Percentiles rank a stretch among this genome's conserved stretches.
Conservation (phyloP, 2,888 invertebrate species). For the Lamproptera curius region DNA sequence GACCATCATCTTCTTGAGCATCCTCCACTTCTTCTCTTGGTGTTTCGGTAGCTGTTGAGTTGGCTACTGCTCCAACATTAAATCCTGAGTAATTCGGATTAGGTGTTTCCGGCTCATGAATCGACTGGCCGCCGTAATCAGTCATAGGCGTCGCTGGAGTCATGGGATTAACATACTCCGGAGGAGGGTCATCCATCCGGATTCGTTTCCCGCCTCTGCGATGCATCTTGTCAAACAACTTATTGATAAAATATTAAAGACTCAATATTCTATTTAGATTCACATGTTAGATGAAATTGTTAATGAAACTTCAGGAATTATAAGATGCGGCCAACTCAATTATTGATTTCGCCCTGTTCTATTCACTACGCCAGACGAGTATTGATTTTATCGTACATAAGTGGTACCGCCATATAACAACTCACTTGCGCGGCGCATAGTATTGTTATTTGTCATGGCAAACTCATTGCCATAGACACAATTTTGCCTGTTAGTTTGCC, state of each 20-base stretch:
- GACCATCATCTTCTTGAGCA: constrained; percentile 57
- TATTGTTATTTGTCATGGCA: too few species aligned
- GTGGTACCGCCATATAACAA: too few species aligned
- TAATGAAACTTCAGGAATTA: too few species aligned
- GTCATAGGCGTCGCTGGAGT: constrained; percentile 74
- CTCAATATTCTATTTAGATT: too few species aligned
- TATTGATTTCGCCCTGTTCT: neutral
- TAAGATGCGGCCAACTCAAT: neutral
- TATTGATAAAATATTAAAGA: too few species aligned
- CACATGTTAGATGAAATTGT: too few species aligned
- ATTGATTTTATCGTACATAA: constrained; percentile 1
- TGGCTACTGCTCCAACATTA: constrained; percentile 50
- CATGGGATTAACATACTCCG: constrained; percentile 88
- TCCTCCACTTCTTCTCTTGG: constrained; percentile 61
- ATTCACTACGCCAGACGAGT: neutral
- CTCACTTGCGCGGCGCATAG: too few species aligned
- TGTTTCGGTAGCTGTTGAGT: constrained; percentile 50
- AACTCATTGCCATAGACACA: too few species aligned
- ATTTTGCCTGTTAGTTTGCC: too few species aligned
- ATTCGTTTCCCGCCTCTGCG: constrained; percentile 92
- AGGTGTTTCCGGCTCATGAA: constrained; percentile 71
- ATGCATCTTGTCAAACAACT: constrained; percentile 79
- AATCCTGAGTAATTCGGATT: constrained; percentile 66
- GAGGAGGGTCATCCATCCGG: constrained; percentile 94
- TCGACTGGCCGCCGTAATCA: constrained; percentile 73